Evolutionary conservation across 2,113 vertebrate species (phyloP).

Genomic region (Speoplatyrhinus poulsoni): DNA sequence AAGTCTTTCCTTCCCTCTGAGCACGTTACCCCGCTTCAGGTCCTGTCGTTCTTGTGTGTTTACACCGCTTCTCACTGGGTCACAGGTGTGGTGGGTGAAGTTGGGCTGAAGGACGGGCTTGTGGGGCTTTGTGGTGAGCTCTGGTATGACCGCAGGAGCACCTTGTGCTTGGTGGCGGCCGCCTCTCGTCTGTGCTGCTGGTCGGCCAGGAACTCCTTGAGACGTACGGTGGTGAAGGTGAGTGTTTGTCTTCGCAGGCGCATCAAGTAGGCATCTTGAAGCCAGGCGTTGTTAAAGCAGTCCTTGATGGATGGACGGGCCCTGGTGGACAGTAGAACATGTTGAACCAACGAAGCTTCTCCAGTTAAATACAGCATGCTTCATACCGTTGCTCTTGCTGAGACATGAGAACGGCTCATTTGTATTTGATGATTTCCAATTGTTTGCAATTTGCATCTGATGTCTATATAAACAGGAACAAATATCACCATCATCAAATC

Average conservation of each 20-base stretch:
- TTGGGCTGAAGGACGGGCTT: conserved; percentile 74
- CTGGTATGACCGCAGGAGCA: conserved; percentile 94
- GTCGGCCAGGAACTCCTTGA: conserved; percentile 94
- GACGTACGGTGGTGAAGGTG: conserved; percentile 93
- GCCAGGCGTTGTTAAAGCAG: conserved; percentile 93
- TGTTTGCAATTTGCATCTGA: too few relatives aligned
- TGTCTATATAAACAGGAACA: too few relatives aligned
- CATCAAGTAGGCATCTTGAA: conserved; percentile 98
- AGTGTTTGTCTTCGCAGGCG: conserved; percentile 94
- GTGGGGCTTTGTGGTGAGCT: conserved; percentile 79
- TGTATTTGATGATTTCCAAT: too few relatives aligned
- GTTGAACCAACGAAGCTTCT: not conserved
- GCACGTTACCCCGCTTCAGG: not conserved
- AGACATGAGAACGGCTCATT: too few relatives aligned
- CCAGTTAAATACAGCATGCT: too few relatives aligned
- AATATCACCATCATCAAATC: too few relatives aligned
- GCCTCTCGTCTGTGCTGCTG: conserved; percentile 83
- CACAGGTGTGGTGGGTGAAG: conserved; percentile 64
- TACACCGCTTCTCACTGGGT: conserved; percentile 69
- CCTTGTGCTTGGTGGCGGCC: conserved; percentile 91
- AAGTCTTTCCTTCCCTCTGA: conserved; percentile 19
- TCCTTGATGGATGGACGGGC: conserved; percentile 93
- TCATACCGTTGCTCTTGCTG: too few relatives aligned
- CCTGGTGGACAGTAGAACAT: conserved; percentile 70
- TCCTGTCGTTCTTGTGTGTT: conserved; percentile 10